These are phyloP conservation scores for Urocyon cinereoargenteus DNA, from an alignment of 2,797 vertebrate genomes.

Conservation along the genomic window DNA sequence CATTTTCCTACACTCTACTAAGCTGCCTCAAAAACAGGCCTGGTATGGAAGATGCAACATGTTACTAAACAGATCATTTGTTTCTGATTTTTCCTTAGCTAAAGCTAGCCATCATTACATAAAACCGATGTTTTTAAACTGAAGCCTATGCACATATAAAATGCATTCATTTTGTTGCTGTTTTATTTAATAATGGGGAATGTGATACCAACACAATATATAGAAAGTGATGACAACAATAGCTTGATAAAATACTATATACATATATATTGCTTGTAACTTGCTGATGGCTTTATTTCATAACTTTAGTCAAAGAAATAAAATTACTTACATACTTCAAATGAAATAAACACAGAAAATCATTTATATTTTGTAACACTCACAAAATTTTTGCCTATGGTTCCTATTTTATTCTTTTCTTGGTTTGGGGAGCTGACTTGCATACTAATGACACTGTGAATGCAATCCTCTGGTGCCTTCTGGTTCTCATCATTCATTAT, in stretches of 20 bases:
- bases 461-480: not conserved
- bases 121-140: conserved; percentile 12
- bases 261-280: conserved; percentile 18
- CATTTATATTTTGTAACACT: conserved; percentile 59
- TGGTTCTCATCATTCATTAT: conserved; percentile 69
- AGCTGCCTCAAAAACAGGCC: not conserved
- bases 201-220: conserved; percentile 4
- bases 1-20: not conserved
- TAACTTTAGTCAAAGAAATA: conserved; percentile 68
- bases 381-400: conserved; percentile 46
- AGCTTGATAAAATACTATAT: conserved; percentile 51
- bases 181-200: conserved; percentile 61
- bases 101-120: not conserved
- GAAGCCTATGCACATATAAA: conserved; percentile 7
- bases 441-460: conserved; percentile 45
- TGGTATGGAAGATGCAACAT: not conserved
- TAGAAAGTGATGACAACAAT: conserved; percentile 38
- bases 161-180: conserved; percentile 38
- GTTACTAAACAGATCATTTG: not conserved
- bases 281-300: conserved; percentile 68
- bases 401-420: conserved; percentile 63
- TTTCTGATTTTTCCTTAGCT: not conserved
- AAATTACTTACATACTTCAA: conserved; percentile 67
- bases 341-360: conserved; percentile 70
- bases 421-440: conserved; percentile 56